These are phyloP conservation scores for Parnassius orleans DNA, from an alignment of 2,888 invertebrate genomes.

Conservation along the genomic window DNA sequence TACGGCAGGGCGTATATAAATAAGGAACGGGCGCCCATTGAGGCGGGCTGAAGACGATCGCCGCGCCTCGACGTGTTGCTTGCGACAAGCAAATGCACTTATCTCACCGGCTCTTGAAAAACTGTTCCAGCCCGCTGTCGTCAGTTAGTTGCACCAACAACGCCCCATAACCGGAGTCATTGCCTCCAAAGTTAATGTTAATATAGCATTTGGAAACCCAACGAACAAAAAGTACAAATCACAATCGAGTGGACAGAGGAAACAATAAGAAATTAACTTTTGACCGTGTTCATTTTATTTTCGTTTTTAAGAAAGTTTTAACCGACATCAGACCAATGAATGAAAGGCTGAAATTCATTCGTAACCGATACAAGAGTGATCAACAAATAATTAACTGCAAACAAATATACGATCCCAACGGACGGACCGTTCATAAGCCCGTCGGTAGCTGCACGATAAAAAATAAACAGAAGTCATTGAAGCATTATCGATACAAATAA, in stretches of 20 bases:
- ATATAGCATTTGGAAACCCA: conserved; percentile 58
- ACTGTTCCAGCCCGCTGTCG: conserved; percentile 68
- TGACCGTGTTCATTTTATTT: conserved; percentile 47
- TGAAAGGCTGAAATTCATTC: conserved; percentile 14
- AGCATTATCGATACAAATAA: conserved; percentile 74
- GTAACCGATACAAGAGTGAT: conserved; percentile 4
- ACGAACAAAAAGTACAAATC: conserved; percentile 59
- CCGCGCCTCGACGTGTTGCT: conserved; percentile 72
- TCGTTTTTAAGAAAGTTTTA: conserved; percentile 34
- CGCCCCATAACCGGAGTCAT: conserved; percentile 57
- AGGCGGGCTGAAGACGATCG: conserved; percentile 65
- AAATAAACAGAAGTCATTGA: conserved; percentile 72
- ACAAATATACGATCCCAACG: conserved; percentile 26
- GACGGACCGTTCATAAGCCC: conserved; percentile 53
- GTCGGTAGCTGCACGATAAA: conserved; percentile 50
- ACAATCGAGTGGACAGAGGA: conserved; percentile 53
- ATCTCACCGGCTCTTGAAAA: conserved; percentile 77
- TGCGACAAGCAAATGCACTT: conserved; percentile 81
- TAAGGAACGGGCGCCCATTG: conserved; percentile 71
- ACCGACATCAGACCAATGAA: conserved; percentile 7
- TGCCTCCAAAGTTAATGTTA: conserved; percentile 64
- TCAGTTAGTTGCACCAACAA: conserved; percentile 72
- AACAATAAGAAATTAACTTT: conserved; percentile 61
- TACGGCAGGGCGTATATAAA: conserved; percentile 76
- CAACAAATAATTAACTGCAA: conserved; percentile 26